Evolutionary conservation across 2,888 invertebrate species (phyloP), one percentile per base, ranked within the genome.

Genomic region (Heliconius ethilla): DNA sequence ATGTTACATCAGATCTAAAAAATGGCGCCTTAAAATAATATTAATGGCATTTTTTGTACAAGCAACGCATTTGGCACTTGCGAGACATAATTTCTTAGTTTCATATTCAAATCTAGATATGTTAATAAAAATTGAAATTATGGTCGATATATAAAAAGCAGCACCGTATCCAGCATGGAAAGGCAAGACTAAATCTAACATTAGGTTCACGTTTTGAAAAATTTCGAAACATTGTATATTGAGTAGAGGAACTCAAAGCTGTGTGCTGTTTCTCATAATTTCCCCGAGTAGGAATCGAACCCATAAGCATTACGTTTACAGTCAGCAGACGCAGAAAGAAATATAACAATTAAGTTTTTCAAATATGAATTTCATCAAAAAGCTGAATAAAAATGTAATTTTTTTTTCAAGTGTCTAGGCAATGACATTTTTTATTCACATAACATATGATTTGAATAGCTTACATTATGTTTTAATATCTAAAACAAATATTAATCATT

Each of bases 11-110:
- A 76, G 75, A 80, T 65, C 78, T 70, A 75, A 29, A 70, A 74
- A 79, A 77, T 70, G 79, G 80, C 67, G 75, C 79, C 82, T 81
- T 82, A 84, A 82, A 83, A 84, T 82, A 84, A 69, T 45, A 45
- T 40, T 45, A 87, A 90, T 89, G 90, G 90, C 91, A 89, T 86
- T 83, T 84, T 91, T 91, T 59, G 87, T 91, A 91, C 89, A 89
- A 89, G 87, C 88, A 87, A 87, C 82, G 80, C 84, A 85, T 91
- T 92, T 92, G 92, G 92, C 91, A 92, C 92, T 85, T 84, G 82
- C 37, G 90, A 91, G 90, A 90, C 82, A 87, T 82, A 70, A 80
- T 45, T 62, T 40, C 15, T 7, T 13, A 40, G 75, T 62, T 62
- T 65, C 75, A 29, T 76, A 18, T 55, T 51, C 18, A 45, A 70